Conservation (phyloP, 2,888 invertebrate genomes). For the Melanostoma scalare region DNA sequence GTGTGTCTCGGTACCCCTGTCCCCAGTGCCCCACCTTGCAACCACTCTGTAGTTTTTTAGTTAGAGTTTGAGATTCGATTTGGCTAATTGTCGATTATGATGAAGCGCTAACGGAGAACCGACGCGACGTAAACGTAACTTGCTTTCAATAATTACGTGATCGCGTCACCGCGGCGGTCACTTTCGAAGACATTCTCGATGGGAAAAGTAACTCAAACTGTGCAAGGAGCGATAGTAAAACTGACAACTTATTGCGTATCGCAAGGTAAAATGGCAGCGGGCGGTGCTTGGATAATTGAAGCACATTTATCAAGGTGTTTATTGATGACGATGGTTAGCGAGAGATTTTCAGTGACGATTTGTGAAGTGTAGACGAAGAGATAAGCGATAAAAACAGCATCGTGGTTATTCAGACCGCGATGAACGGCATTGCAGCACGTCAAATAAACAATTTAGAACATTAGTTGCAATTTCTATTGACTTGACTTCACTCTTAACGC, state of each 20-base stretch:
- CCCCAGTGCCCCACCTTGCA: too few species aligned
- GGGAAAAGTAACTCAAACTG: slow-evolving; percentile 54
- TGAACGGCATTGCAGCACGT: too few species aligned
- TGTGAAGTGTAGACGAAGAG: slow-evolving; percentile 35
- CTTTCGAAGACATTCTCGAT: background rate
- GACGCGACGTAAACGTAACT: slow-evolving; percentile 18
- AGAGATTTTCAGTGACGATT: slow-evolving; percentile 40
- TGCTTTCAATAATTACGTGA: slow-evolving; percentile 61
- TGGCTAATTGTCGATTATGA: slow-evolving; percentile 69
- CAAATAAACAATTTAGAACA: too few species aligned
- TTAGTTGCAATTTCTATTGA: too few species aligned
- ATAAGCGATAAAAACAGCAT: slow-evolving; percentile 29
- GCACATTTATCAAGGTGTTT: slow-evolving; percentile 61
- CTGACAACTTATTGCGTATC: slow-evolving; percentile 63
- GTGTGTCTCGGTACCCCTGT: too few species aligned
- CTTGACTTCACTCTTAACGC: too few species aligned
- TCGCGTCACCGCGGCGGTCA: slow-evolving; percentile 34
- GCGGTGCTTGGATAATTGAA: slow-evolving; percentile 52
- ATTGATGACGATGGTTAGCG: slow-evolving; percentile 39
- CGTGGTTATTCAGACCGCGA: too few species aligned
- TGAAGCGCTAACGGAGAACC: slow-evolving; percentile 1
- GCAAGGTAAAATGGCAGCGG: background rate
- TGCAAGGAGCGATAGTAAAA: slow-evolving; percentile 50
- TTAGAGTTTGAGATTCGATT: slow-evolving; percentile 54
- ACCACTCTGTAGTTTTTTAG: slow-evolving; percentile 2